Percentiles rank a stretch among this genome's conserved stretches.
phyloP scores from a whole-genome alignment of 2,113 vertebrate species.

The Equus przewalskii region DNA sequence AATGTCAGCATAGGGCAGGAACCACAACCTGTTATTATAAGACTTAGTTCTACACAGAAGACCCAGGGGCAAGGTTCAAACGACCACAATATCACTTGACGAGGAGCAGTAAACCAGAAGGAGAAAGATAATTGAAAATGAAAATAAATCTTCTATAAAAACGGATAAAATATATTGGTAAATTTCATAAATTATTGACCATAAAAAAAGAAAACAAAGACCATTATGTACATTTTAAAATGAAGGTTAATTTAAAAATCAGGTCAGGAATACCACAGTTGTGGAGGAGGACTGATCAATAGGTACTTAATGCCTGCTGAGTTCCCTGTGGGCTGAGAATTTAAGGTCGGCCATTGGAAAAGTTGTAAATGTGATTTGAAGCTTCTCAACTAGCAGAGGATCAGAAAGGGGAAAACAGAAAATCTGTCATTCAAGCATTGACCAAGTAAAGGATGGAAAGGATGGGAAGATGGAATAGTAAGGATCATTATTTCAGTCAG shows the following conservation, averaged over 20 bases:
- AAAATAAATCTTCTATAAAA: neutral
- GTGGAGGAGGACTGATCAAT: neutral
- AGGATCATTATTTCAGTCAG: neutral
- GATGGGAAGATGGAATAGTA: neutral
- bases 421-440: accelerated
- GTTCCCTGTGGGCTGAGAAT: neutral
- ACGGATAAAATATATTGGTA: neutral
- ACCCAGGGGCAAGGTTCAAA: neutral
- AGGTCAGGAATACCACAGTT: neutral
- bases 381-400: neutral
- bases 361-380: neutral
- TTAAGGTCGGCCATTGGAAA: neutral
- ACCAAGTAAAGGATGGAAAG: neutral
- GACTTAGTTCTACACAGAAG: neutral
- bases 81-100: neutral
- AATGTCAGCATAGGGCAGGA: neutral
- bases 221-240: neutral
- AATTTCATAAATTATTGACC: neutral
- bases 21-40: neutral
- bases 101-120: neutral
- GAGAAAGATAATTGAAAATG: neutral
- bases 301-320: neutral
- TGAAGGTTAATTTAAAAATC: conserved; percentile 6
- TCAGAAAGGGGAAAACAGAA: neutral
- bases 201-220: neutral